A percentile compares a stretch with the other conserved stretches of the same genome.
Conservation (phyloP, 1,140 invertebrate species). For the Homarus americanus region DNA sequence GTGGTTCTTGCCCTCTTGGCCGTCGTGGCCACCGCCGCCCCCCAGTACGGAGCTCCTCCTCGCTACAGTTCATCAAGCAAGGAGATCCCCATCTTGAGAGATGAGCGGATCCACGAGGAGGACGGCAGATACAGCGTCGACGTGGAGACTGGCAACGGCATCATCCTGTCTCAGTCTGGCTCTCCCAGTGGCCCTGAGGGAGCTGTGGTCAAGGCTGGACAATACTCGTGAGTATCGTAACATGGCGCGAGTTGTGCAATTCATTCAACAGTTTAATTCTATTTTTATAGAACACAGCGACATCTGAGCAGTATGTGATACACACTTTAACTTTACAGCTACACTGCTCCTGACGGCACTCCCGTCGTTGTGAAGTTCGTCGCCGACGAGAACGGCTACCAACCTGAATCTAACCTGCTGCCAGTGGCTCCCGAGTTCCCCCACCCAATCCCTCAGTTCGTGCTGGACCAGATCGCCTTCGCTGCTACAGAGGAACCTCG, state of each 20-base stretch:
- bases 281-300: not conserved
- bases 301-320: no score
- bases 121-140: not conserved
- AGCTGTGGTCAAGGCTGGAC: not conserved
- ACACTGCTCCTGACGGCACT: conserved; percentile 10
- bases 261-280: no score
- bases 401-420: not conserved
- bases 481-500: not conserved
- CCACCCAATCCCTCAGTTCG: not conserved
- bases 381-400: conserved; percentile 7
- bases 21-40: conserved; percentile 1
- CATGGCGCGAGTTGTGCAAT: no score
- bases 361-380: not conserved
- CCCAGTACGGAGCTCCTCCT: not conserved
- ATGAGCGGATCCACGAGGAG: not conserved
- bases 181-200: not conserved
- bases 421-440: not conserved
- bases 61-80: not conserved
- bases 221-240: not conserved
- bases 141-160: conserved; percentile 11
- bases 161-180: not conserved
- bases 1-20: not conserved
- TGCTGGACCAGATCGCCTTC: conserved; percentile 9
- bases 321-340: no score
- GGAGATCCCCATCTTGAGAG: not conserved